Conservation (phyloP, 1,140 invertebrate genomes). For the Zaprionus kolodkinae region DNA sequence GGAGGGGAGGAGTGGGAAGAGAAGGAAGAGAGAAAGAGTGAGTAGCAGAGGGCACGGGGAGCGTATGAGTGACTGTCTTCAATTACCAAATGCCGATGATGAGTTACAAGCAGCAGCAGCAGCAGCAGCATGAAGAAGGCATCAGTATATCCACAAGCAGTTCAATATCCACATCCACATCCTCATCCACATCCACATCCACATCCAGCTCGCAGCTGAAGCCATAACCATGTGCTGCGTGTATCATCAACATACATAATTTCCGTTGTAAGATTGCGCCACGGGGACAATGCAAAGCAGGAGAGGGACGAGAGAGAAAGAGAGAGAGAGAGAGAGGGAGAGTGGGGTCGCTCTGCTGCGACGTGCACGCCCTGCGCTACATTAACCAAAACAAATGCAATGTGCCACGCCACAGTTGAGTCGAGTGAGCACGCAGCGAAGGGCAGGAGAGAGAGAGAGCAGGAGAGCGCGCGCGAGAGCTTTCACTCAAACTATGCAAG, state of each 20-base stretch:
- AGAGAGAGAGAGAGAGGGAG: neutral
- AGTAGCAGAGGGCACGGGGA: neutral
- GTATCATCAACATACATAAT: conserved; percentile 74
- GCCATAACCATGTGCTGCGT: conserved; percentile 7
- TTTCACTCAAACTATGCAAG: conserved; percentile 38
- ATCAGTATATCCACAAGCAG: neutral
- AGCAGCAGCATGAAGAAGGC: no score
- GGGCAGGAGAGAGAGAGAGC: neutral
- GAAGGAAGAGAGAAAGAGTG: neutral
- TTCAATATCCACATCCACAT: conserved; percentile 44
- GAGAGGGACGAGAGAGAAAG: neutral
- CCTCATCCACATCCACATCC: conserved; percentile 46
- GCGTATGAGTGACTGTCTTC: conserved; percentile 21
- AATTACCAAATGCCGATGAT: conserved; percentile 72
- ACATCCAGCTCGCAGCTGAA: conserved; percentile 25
- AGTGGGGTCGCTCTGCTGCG: neutral
- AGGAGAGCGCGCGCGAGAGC: conserved; percentile 4
- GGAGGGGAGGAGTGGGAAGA: neutral
- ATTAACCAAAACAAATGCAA: conserved; percentile 59
- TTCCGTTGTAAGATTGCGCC: conserved; percentile 59
- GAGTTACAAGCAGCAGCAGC: conserved; percentile 18
- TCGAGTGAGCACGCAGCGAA: conserved; percentile 14
- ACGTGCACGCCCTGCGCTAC: conserved; percentile 29
- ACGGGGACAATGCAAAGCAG: conserved; percentile 16
- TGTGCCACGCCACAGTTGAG: conserved; percentile 35